Conservation (phyloP, 1,140 invertebrate genomes). For the Drosophila serrata region DNA sequence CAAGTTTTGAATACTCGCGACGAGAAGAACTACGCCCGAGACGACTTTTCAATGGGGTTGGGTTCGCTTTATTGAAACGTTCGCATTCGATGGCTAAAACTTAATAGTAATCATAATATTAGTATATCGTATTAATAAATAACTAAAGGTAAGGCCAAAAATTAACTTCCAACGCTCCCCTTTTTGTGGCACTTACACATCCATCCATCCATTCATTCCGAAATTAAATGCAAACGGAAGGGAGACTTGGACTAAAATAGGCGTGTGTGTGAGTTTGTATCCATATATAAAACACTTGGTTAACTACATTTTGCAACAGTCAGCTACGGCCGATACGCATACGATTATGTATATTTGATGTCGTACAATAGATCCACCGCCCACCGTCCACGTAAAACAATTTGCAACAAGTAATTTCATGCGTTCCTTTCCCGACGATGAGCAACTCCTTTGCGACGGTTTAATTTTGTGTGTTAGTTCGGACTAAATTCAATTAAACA, state of each 20-base stretch:
- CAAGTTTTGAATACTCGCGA: conserved; percentile 80
- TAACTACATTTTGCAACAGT: conserved; percentile 52
- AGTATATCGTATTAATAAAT: conserved; percentile 69
- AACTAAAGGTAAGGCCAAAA: conserved; percentile 81
- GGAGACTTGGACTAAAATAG: conserved; percentile 45
- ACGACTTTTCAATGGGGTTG: conserved; percentile 19
- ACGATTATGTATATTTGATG: conserved; percentile 38
- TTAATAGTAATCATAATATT: conserved; percentile 67
- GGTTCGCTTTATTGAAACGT: conserved; percentile 66
- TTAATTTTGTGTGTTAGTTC: conserved; percentile 26
- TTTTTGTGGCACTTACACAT: conserved; percentile 23
- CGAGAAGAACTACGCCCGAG: conserved; percentile 51
- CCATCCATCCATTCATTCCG: conserved; percentile 14
- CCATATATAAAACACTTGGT: conserved; percentile 38
- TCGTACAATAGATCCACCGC: conserved; percentile 24
- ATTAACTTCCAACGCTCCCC: conserved; percentile 48
- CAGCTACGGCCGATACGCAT: conserved; percentile 45
- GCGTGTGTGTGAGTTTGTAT: conserved; percentile 1
- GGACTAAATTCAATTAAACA: conserved; percentile 66
- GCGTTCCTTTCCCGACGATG: conserved; percentile 20
- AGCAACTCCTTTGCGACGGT: conserved; percentile 35
- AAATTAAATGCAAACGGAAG: conserved; percentile 72
- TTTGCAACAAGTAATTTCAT: conserved; percentile 32
- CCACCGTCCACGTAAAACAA: conserved; percentile 28
- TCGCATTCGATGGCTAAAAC: conserved; percentile 66